phyloP scores from a whole-genome alignment of 2,888 invertebrate genomes.

The Tetragonisca angustula region DNA sequence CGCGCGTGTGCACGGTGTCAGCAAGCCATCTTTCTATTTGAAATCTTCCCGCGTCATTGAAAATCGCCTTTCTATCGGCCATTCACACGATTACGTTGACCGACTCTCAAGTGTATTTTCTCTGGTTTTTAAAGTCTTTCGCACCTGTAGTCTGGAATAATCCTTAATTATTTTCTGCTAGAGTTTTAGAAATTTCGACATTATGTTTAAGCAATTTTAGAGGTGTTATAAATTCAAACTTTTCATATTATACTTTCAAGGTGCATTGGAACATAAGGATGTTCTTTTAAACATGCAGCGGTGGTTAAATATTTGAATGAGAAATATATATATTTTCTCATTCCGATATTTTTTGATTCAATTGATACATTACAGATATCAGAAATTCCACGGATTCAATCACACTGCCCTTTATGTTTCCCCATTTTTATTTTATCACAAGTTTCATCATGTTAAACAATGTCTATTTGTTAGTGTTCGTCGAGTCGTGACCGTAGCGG shows the following conservation, averaged over 20 bases:
- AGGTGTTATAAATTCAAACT: not conserved
- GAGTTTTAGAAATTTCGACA: not conserved
- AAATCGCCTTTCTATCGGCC: not conserved
- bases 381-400: no score
- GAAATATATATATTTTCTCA: not conserved
- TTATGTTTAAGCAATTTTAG: not conserved
- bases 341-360: not conserved
- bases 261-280: not conserved
- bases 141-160: no score
- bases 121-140: not conserved
- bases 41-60: not conserved
- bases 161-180: not conserved
- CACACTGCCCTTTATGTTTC: no score
- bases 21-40: not conserved
- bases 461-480: conserved; percentile 3
- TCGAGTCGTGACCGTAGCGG: conserved; percentile 13
- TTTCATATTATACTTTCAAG: no score
- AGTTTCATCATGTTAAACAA: not conserved
- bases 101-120: not conserved
- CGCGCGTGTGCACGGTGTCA: not conserved
- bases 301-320: not conserved
- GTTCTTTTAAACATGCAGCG: not conserved
- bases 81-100: not conserved
- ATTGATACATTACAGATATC: no score
- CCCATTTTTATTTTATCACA: not conserved